Evolutionary conservation across 2,113 vertebrate species (phyloP), one percentile per base, ranked within the genome.

Genomic region (Natator depressus): DNA sequence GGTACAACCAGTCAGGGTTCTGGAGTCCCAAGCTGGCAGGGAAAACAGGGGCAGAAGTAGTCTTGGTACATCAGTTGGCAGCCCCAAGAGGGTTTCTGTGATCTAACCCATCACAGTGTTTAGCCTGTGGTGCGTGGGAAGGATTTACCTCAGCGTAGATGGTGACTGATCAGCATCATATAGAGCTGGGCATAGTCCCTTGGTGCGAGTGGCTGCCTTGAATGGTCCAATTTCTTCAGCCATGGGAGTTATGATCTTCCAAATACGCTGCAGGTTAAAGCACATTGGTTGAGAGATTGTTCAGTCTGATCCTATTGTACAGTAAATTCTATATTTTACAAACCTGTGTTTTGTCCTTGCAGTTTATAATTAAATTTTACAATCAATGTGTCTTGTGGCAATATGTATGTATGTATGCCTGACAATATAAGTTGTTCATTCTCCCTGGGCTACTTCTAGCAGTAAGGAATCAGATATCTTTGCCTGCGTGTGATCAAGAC

Each of bases 241-340:
- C 2, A 59, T 35, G 22, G 49, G 79, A 51, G 49, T n/a, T 51
- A 20, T 20, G 31, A 80, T 80, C 79, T 24, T 42, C 14, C 10
- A 0, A 35, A 29, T 78, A 80, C n/a, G 47, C 82, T 50, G 51
- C 50, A 3, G n/a, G 55, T 47, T n/a, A 72, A 3, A 29, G 72
- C 69, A 24, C 1, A 0, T 0, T 1, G 69, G 2, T 10, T 10
- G 19, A 1, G 22, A 81, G 38, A 4, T 16, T 20, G 8, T 65
- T 76, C 84, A 16, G 80, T 38, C 80, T 75, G 47, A 6, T 38
- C 27, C 9, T 29, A 79, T 51, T 1, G 8, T 35, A 10, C 84
- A 0, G 0, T 59, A 89, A 85, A 54, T 35, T 62, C 49, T 4
- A 3, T 5, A 27, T 31, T 83, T n/a, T 7, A 49, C 62, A 50